Conservation (phyloP, 2,888 invertebrate genomes). For the Cordilura impudica region DNA sequence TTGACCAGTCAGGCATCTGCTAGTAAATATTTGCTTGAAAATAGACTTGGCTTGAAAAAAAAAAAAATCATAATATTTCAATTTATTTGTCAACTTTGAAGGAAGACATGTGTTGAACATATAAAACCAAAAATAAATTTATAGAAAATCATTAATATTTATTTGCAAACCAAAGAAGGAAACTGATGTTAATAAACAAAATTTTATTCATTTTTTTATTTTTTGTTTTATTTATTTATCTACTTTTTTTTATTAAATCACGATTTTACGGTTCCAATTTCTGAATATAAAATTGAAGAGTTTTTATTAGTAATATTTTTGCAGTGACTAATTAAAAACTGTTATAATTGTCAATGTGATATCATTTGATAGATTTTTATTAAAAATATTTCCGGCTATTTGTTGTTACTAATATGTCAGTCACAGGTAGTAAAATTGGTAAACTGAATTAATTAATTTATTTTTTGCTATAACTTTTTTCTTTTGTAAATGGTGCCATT, state of each 20-base stretch:
- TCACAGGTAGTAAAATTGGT: too few species aligned
- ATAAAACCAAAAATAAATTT: neutral
- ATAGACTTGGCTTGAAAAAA: neutral
- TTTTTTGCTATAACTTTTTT: too few species aligned
- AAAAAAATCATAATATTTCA: neutral
- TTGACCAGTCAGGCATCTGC: neutral
- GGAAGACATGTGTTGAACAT: neutral
- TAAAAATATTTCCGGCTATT: too few species aligned
- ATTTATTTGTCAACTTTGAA: conserved; percentile 5
- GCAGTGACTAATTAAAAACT: neutral
- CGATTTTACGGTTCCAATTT: conserved; percentile 48
- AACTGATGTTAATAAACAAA: neutral
- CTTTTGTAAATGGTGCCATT: too few species aligned
- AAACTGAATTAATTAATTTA: too few species aligned
- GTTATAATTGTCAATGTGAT: neutral
- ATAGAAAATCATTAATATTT: neutral
- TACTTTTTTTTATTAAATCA: conserved; percentile 31
- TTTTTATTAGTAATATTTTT: neutral
- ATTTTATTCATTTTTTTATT: neutral
- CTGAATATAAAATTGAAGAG: neutral
- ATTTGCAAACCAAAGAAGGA: neutral
- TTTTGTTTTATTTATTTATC: conserved; percentile 6
- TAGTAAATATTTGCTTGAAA: neutral
- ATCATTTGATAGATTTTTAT: neutral
- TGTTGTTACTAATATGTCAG: too few species aligned